Evolutionary conservation across 2,797 vertebrate species (phyloP), one percentile per base, ranked within the genome.

Genomic region (Takifugu ocellatus): DNA sequence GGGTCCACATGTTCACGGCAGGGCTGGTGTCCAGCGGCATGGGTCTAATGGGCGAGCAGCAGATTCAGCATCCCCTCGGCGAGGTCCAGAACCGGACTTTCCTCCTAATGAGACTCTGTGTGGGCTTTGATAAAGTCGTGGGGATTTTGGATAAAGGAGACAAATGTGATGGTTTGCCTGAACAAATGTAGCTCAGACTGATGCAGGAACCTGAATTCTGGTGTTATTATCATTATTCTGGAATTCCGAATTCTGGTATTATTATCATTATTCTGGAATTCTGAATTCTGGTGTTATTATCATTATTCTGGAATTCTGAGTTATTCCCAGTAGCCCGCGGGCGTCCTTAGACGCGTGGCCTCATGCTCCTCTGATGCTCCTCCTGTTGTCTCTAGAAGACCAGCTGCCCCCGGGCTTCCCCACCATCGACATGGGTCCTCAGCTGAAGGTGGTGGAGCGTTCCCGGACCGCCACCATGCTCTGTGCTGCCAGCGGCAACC

Each of bases 401-500:
- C 97, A 98, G 79, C 94, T 99, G 75, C 96, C 96, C 46, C 79
- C 92, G 36, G 97, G 97, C 79, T 99, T 97, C 77, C 97, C 97
- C 51, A 96, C 95, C 67, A 99, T 99, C 84, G 97, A 99, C 84
- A 99, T 99, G 97, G 97, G 97, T 54, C 97, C 96, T 54, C 97
- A 99, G 86, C 87, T 99, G 73, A 98, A 98, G 88, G 97, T 99
- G 90, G 97, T 99, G 49, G 97, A 99, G 90, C 94, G 97, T 11
- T 98, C 96, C 43, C 94, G 96, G 82, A 98, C 97, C 0, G 96
- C 97, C 90, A 99, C 97, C 71, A 99, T 99, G 97, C 89, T 99
- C 66, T 99, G 97, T 54, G 97, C 97, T 61, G 97, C 97, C 74
- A 99, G 97, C 44, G 96, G 97, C 68, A 95, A 95, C 84, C 97